Conservation (phyloP, 2,113 vertebrate genomes). For the Oryzias curvinotus region DNA sequence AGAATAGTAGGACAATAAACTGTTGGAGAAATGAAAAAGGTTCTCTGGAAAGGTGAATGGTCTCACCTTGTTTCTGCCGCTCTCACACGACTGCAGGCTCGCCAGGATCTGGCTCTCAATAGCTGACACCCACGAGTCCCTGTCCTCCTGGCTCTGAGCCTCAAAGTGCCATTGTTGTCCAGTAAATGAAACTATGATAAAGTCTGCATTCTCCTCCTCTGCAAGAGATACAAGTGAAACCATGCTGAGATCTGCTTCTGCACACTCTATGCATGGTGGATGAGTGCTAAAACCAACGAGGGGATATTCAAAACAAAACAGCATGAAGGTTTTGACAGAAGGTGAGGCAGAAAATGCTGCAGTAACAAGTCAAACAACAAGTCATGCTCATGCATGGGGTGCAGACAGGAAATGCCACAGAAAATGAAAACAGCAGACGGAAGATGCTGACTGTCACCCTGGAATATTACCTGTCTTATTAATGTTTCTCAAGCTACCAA, state of each 20-base stretch:
- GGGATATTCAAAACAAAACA: conserved; percentile 4
- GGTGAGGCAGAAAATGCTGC: conserved; percentile 8
- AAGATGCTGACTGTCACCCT: conserved; percentile 19
- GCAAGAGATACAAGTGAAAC: conserved; percentile 18
- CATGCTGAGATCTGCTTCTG: neutral
- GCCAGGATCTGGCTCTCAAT: conserved; percentile 97
- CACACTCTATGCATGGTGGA: neutral
- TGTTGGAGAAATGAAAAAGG: neutral
- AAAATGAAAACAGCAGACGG: conserved; percentile 15
- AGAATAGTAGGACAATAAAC: neutral
- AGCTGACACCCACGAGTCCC: conserved; percentile 93
- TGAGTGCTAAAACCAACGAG: neutral
- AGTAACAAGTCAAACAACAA: conserved; percentile 10
- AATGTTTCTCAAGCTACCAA: conserved; percentile 99
- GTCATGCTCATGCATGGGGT: neutral
- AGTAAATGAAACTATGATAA: conserved; percentile 92
- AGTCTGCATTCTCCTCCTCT: conserved; percentile 95
- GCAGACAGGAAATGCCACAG: conserved; percentile 6
- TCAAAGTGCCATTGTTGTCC: conserved; percentile 98
- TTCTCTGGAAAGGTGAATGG: neutral
- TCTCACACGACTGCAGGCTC: conserved; percentile 94
- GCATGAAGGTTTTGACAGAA: conserved; percentile 12
- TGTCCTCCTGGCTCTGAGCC: conserved; percentile 88
- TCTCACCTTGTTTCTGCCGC: conserved; percentile 92
- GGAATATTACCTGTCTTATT: conserved; percentile 95